Evolutionary conservation across 2,888 invertebrate species (phyloP).

Genomic region (Orchesella flavescens): DNA sequence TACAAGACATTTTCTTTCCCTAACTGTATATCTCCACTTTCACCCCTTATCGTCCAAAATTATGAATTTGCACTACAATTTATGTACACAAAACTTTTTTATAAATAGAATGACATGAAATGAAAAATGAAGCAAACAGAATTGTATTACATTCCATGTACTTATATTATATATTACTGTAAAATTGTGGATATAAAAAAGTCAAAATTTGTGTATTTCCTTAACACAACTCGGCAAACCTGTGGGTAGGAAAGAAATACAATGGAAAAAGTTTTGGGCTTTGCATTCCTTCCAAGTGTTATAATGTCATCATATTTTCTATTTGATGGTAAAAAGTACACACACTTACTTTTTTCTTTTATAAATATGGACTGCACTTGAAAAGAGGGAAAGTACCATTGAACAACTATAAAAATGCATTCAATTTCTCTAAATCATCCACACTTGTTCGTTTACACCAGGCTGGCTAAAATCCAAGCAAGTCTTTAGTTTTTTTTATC

Average conservation of each 20-base stretch:
- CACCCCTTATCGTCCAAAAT: too few species aligned
- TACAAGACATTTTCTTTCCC: neutral
- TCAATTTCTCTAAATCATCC: slow-evolving; percentile 49
- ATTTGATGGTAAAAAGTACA: neutral
- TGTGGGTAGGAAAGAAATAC: neutral
- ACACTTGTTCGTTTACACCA: neutral
- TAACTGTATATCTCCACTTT: neutral
- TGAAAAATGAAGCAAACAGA: too few species aligned
- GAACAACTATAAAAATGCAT: slow-evolving; percentile 11
- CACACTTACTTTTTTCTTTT: neutral
- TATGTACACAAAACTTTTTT: too few species aligned
- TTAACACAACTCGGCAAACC: too few species aligned
- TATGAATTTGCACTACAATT: too few species aligned
- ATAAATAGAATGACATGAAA: too few species aligned
- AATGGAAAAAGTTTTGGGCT: neutral
- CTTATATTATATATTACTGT: too few species aligned
- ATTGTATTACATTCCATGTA: too few species aligned
- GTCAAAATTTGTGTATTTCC: too few species aligned
- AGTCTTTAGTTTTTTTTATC: neutral
- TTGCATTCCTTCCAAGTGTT: neutral
- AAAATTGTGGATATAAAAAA: too few species aligned
- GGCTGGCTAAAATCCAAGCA: neutral
- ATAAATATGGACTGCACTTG: too few species aligned
- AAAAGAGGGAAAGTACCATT: too few species aligned
- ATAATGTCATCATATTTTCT: neutral